Conservation (phyloP, 2,797 vertebrate species). For the Cirrhinus molitorella region DNA sequence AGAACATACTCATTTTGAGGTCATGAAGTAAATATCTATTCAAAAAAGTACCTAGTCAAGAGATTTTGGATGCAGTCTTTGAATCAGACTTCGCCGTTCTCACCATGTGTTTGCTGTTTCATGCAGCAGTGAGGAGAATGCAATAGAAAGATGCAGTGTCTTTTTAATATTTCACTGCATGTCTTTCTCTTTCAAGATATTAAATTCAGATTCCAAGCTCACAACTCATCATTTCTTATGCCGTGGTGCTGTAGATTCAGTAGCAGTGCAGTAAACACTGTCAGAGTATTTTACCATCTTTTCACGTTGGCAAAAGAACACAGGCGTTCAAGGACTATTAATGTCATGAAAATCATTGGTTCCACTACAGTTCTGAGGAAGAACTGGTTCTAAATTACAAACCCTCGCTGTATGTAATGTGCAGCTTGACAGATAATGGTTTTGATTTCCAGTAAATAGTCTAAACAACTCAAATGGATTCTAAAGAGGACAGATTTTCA, state of each 20-base stretch:
- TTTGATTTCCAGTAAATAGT: not conserved
- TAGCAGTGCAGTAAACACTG: not conserved
- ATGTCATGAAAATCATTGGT: not conserved
- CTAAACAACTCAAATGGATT: not conserved
- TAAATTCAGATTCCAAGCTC: not conserved
- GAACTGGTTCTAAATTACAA: not conserved
- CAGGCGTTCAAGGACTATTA: not conserved
- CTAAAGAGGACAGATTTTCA: not conserved
- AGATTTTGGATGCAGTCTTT: too few relatives aligned
- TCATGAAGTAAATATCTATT: too few relatives aligned
- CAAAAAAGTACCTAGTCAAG: too few relatives aligned
- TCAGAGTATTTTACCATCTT: constrained; percentile 30
- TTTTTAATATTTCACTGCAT: not conserved
- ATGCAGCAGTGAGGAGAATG: not conserved
- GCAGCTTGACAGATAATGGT: not conserved
- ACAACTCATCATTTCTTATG: not conserved
- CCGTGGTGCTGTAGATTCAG: not conserved
- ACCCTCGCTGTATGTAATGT: not conserved
- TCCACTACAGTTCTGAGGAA: not conserved
- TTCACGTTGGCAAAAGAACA: constrained; percentile 9
- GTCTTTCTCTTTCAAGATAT: not conserved
- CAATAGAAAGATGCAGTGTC: not conserved
- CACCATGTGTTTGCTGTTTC: not conserved
- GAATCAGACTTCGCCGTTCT: not conserved
- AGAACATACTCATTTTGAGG: too few relatives aligned